phyloP scores from a whole-genome alignment of 2,797 vertebrate genomes.

The Sebastes glaucus region DNA sequence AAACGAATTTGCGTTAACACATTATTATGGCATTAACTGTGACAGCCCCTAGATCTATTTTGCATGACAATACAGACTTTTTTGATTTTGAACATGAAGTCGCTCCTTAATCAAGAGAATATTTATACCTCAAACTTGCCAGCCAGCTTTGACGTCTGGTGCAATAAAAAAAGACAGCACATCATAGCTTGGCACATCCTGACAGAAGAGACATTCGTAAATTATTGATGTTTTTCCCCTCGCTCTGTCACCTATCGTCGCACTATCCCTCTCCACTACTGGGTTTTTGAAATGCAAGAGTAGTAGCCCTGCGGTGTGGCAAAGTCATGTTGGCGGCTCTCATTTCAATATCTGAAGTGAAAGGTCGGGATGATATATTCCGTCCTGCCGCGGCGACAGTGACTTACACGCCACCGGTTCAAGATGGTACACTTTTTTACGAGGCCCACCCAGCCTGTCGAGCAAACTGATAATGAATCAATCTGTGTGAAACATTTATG shows the following conservation, averaged over 20 bases:
- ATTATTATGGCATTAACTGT: no score
- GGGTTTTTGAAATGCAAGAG: slow-evolving; percentile 63
- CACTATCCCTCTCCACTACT: slow-evolving; percentile 38
- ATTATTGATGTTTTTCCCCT: slow-evolving; percentile 73
- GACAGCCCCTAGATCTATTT: neutral
- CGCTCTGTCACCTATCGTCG: slow-evolving; percentile 68
- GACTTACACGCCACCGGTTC: slow-evolving; percentile 69
- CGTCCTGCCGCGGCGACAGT: slow-evolving; percentile 49
- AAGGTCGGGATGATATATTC: slow-evolving; percentile 73
- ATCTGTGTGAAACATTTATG: slow-evolving; percentile 75
- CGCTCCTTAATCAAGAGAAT: slow-evolving; percentile 48
- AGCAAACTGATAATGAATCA: slow-evolving; percentile 77
- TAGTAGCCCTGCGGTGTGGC: slow-evolving; percentile 50
- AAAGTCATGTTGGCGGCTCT: slow-evolving; percentile 67
- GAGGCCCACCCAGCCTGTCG: slow-evolving; percentile 64
- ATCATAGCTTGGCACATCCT: slow-evolving; percentile 55
- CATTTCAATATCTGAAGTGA: slow-evolving; percentile 75
- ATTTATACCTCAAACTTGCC: slow-evolving; percentile 56
- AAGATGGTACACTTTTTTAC: slow-evolving; percentile 58
- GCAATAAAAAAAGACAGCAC: slow-evolving; percentile 29
- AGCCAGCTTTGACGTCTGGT: slow-evolving; percentile 44
- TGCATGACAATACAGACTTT: slow-evolving; percentile 3
- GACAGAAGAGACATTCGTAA: slow-evolving; percentile 62
- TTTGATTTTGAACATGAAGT: neutral
- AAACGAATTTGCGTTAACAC: no score